Evolutionary conservation across 2,888 invertebrate species (phyloP).

Genomic region (Metellina segmentata): DNA sequence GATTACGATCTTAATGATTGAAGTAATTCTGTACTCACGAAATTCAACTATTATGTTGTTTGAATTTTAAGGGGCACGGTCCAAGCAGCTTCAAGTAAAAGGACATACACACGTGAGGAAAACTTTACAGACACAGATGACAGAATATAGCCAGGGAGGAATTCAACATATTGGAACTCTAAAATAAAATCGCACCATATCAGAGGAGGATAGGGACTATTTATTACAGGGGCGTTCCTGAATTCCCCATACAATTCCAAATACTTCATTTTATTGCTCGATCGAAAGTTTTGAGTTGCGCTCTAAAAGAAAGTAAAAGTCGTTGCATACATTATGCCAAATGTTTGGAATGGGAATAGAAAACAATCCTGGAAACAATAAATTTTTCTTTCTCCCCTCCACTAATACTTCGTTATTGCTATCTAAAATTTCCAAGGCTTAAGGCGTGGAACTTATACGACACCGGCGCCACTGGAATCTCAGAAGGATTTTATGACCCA

Average conservation of each 20-base stretch:
- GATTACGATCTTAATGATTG: no score
- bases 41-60: no score
- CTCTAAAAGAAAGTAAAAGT: slow-evolving; percentile 20
- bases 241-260: neutral
- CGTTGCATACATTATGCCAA: slow-evolving; percentile 33
- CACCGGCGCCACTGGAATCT: slow-evolving; percentile 57
- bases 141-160: no score
- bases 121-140: no score
- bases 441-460: slow-evolving; percentile 57
- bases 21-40: no score
- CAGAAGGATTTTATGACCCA: slow-evolving; percentile 70
- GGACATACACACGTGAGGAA: no score
- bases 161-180: no score
- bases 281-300: neutral
- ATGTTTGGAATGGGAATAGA: slow-evolving; percentile 55
- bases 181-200: no score
- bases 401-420: slow-evolving; percentile 43
- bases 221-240: neutral
- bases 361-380: slow-evolving; percentile 66
- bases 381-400: slow-evolving; percentile 32
- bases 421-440: slow-evolving; percentile 53
- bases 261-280: slow-evolving; percentile 9
- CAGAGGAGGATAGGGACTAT: neutral
- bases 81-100: no score
- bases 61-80: no score